These are phyloP conservation scores for Keiferia lycopersicella DNA, from an alignment of 2,888 invertebrate species.

Conservation along the genomic window DNA sequence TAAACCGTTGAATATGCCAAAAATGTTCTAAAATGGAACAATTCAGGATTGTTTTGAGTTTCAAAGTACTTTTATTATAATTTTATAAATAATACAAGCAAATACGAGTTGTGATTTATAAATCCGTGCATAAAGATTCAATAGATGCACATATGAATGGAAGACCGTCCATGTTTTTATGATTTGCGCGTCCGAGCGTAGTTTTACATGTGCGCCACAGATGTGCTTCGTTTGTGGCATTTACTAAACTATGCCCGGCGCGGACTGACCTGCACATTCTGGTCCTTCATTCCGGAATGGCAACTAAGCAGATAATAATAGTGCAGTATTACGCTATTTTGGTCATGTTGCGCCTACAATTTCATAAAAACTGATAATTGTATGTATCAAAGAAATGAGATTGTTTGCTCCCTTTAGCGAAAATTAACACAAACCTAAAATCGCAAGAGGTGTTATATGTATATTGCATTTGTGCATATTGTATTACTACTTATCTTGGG, in stretches of 20 bases:
- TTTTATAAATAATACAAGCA: no score
- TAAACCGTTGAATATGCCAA: no score
- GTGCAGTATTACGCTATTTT: constrained; percentile 22
- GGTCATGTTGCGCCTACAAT: background rate
- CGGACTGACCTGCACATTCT: constrained; percentile 31
- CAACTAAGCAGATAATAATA: background rate
- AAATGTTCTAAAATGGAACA: background rate
- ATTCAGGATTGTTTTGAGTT: background rate
- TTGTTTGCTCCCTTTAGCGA: background rate
- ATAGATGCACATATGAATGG: no score
- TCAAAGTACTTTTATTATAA: background rate
- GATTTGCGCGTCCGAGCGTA: background rate
- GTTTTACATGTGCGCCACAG: constrained; percentile 47
- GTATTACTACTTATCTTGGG: background rate
- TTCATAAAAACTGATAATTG: background rate
- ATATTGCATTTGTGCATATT: background rate
- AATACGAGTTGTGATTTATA: no score
- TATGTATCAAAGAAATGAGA: background rate
- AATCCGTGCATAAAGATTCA: no score
- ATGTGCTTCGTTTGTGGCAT: constrained; percentile 37
- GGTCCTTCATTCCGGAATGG: constrained; percentile 4
- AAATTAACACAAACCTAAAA: background rate
- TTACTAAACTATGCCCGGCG: constrained; percentile 19
- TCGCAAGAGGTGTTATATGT: no score
- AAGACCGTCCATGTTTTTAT: background rate